These are phyloP conservation scores for Lipotes vexillifer DNA, from an alignment of 2,113 vertebrate species.

Conservation along the genomic window DNA sequence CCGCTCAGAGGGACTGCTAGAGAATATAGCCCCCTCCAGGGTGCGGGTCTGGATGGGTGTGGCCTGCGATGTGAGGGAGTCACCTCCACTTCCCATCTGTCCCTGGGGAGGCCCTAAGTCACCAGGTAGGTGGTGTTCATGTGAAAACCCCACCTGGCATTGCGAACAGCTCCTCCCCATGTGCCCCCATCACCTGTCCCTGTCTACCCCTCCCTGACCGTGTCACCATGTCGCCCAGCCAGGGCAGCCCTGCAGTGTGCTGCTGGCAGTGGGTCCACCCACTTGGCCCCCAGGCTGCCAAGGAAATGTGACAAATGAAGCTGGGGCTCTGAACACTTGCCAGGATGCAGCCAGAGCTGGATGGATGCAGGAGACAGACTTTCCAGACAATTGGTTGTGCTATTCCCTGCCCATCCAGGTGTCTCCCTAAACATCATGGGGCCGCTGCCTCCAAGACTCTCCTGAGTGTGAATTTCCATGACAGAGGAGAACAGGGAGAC, in stretches of 20 bases:
- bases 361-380: slow-evolving; percentile 9
- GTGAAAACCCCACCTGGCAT: not conserved
- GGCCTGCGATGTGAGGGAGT: accelerated
- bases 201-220: not conserved
- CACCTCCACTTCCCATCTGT: accelerated
- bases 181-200: not conserved
- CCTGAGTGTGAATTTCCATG: slow-evolving; percentile 11
- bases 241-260: not conserved
- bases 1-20: not conserved
- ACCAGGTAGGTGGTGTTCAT: not conserved
- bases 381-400: slow-evolving; percentile 18
- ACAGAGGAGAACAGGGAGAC: not conserved
- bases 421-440: not conserved
- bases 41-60: not conserved
- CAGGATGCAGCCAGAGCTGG: not conserved
- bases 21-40: not conserved
- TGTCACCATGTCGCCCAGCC: not conserved
- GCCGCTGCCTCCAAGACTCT: not conserved
- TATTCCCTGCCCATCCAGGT: not conserved
- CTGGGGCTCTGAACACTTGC: not conserved
- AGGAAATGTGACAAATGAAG: not conserved
- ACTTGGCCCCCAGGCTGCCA: not conserved
- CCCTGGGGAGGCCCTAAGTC: not conserved
- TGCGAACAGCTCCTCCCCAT: not conserved
- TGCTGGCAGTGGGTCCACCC: not conserved